Percentiles rank a stretch among this genome's conserved stretches.
Conservation (phyloP, 1,140 invertebrate genomes). For the Forficula auricularia region DNA sequence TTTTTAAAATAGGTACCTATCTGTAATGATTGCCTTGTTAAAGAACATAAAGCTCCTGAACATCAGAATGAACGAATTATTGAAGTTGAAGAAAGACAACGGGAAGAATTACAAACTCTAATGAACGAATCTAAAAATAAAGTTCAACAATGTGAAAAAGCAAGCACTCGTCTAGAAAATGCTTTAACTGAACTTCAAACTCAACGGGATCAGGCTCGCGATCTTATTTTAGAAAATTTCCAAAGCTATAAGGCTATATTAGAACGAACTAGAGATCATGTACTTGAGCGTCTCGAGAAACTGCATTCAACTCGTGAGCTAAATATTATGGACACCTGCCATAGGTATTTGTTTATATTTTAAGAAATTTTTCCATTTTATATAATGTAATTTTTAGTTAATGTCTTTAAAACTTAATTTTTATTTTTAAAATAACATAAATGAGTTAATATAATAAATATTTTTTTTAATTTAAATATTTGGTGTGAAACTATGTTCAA, state of each 20-base stretch:
- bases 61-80: constrained; percentile 61
- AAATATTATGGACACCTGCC: constrained; percentile 70
- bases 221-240: constrained; percentile 68
- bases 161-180: constrained; percentile 49
- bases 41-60: constrained; percentile 56
- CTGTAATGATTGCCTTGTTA: constrained; percentile 63
- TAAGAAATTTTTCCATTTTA: constrained; percentile 7
- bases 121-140: constrained; percentile 53
- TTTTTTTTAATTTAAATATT: no score
- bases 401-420: not conserved
- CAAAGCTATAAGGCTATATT: constrained; percentile 63
- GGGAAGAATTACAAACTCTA: constrained; percentile 53
- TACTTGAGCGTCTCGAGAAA: constrained; percentile 55
- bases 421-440: not conserved
- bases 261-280: constrained; percentile 56
- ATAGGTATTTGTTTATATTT: constrained; percentile 41
- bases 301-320: constrained; percentile 70
- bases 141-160: constrained; percentile 54
- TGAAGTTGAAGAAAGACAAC: constrained; percentile 54
- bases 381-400: constrained; percentile 3
- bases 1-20: constrained; percentile 34
- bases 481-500: no score
- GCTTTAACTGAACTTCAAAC: constrained; percentile 66
- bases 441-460: no score
- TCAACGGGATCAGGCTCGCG: constrained; percentile 70